These are phyloP conservation scores for Leucopsar rothschildi DNA, from an alignment of 2,113 vertebrate genomes.

Conservation along the genomic window DNA sequence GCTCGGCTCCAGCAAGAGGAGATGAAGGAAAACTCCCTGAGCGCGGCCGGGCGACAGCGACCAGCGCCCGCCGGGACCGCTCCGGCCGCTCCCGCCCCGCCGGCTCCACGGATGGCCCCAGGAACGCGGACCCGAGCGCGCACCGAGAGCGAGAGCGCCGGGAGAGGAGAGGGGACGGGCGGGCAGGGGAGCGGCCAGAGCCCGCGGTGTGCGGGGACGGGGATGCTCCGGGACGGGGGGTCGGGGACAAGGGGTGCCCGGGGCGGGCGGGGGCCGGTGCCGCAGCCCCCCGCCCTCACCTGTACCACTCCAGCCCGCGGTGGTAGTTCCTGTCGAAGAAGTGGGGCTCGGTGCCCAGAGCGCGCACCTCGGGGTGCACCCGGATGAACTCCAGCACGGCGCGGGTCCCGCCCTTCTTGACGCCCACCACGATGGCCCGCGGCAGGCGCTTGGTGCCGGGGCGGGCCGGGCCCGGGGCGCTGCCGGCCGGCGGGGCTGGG, in stretches of 20 bases:
- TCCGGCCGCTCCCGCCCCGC: not conserved
- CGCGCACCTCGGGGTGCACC: slow-evolving; percentile 93
- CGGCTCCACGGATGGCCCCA: not conserved
- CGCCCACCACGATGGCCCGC: slow-evolving; percentile 89
- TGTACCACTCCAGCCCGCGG: slow-evolving; percentile 93
- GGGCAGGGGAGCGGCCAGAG: not conserved
- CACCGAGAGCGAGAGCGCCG: not conserved
- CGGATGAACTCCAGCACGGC: slow-evolving; percentile 96
- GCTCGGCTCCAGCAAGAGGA: not conserved
- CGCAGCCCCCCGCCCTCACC: slow-evolving; percentile 74
- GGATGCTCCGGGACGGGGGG: not conserved
- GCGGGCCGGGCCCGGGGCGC: slow-evolving; percentile 26
- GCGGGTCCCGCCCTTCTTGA: slow-evolving; percentile 94
- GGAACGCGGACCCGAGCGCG: not conserved
- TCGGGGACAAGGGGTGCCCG: not conserved
- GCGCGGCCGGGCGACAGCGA: not conserved
- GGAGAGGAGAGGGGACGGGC: not conserved
- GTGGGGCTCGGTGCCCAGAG: slow-evolving; percentile 92
- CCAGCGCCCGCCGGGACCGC: not conserved
- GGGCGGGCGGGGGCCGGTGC: not conserved
- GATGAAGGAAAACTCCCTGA: not conserved
- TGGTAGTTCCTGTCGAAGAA: slow-evolving; percentile 97
- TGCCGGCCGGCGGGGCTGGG: slow-evolving; percentile 40
- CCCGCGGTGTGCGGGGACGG: not conserved
- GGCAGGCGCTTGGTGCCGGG: slow-evolving; percentile 86